Conservation (phyloP, 2,113 vertebrate genomes). For the Mesitornis unicolor region DNA sequence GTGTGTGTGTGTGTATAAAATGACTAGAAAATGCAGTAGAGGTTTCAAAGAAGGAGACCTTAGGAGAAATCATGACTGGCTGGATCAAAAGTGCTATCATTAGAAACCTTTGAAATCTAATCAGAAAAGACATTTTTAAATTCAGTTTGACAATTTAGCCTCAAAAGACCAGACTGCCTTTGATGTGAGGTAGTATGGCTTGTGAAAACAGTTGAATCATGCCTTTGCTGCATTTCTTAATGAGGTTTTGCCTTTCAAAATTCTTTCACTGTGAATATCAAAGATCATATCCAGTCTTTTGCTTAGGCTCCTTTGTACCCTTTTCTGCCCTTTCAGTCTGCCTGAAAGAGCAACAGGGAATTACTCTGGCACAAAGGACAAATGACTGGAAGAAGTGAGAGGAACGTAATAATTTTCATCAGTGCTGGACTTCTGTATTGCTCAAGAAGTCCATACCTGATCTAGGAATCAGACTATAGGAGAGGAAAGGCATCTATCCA, state of each 20-base stretch:
- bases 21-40: background rate
- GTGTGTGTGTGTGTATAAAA: background rate
- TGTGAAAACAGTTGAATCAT: constrained; percentile 10
- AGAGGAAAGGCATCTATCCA: background rate
- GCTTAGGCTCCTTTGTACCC: background rate
- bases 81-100: background rate
- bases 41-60: background rate
- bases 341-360: background rate
- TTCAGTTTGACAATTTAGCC: constrained; percentile 26
- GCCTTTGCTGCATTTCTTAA: background rate
- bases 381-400: background rate
- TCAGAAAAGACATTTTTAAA: constrained; percentile 19
- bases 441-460: background rate
- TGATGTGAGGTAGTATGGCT: background rate
- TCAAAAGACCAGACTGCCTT: constrained; percentile 25
- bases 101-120: constrained; percentile 14
- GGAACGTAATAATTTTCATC: background rate
- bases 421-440: background rate
- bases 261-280: background rate
- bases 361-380: background rate
- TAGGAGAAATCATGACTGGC: background rate
- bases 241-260: background rate
- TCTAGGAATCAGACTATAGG: background rate
- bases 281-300: background rate
- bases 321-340: background rate